A percentile compares a stretch with the other conserved stretches of the same genome.
phyloP scores from a whole-genome alignment of 2,797 vertebrate species.

The Parauchenoglanis ngamensis region DNA sequence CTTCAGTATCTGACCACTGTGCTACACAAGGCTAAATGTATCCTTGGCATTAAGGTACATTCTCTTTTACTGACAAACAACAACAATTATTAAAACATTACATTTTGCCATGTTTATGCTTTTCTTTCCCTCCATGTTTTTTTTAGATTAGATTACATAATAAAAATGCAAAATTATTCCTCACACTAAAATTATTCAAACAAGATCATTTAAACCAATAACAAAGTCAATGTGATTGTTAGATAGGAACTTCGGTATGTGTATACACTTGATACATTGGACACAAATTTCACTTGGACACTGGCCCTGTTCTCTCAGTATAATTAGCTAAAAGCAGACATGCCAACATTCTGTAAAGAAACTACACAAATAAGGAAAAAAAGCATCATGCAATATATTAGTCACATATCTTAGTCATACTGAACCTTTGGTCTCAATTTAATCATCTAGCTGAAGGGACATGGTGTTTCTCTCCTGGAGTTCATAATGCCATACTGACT shows the following conservation, averaged over 20 bases:
- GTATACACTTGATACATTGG: neutral
- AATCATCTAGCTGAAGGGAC: constrained; percentile 37
- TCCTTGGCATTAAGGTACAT: neutral
- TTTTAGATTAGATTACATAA: too few relatives aligned
- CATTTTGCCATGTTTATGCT: neutral
- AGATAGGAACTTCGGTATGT: neutral
- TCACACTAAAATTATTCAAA: neutral
- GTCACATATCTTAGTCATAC: constrained; percentile 36
- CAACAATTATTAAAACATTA: neutral
- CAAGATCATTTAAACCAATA: neutral
- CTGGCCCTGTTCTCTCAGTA: neutral
- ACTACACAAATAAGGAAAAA: neutral
- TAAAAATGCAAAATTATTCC: neutral
- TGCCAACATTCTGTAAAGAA: constrained; percentile 1
- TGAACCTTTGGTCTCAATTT: constrained; percentile 37
- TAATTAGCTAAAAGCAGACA: constrained; percentile 1
- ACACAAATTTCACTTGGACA: neutral
- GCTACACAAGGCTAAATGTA: neutral
- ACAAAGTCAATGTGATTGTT: neutral
- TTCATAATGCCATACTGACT: constrained; percentile 22
- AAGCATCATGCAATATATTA: constrained; percentile 2
- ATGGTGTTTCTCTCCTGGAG: constrained; percentile 26
- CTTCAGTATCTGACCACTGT: neutral
- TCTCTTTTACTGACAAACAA: neutral
- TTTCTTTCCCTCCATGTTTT: neutral